Percentiles rank a stretch among this genome's conserved stretches.
phyloP scores from a whole-genome alignment of 2,888 invertebrate genomes.

The Ditula angustiorana region DNA sequence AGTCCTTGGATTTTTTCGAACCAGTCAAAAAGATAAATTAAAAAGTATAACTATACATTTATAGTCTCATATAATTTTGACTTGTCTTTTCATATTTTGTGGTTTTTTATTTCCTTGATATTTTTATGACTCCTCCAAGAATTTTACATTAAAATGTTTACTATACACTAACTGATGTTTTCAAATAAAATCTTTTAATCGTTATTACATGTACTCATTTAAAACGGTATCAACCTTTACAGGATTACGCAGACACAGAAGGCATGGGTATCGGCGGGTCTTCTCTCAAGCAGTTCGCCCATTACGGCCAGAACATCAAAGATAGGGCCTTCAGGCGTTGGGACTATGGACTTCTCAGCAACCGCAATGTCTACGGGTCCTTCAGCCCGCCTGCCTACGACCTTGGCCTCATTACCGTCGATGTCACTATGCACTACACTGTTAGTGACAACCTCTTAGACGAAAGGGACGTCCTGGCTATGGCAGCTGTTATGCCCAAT shows the following conservation, averaged over 20 bases:
- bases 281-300: constrained; percentile 51
- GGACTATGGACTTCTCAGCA: constrained; percentile 44
- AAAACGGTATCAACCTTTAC: neutral
- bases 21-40: too few species aligned
- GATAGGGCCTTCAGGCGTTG: constrained; percentile 48
- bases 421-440: constrained; percentile 49
- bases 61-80: too few species aligned
- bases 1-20: too few species aligned
- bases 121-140: too few species aligned
- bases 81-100: too few species aligned
- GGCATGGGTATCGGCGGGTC: constrained; percentile 41
- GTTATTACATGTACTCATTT: neutral
- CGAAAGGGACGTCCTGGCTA: constrained; percentile 47
- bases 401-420: constrained; percentile 44
- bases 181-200: too few species aligned
- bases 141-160: too few species aligned
- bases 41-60: too few species aligned
- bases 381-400: constrained; percentile 43
- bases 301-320: constrained; percentile 52
- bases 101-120: too few species aligned
- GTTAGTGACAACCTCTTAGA: constrained; percentile 46
- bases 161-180: too few species aligned
- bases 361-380: constrained; percentile 45
- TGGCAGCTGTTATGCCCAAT: constrained; percentile 47
- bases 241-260: constrained; percentile 1